These are phyloP conservation scores for Dendropsophus ebraccatus DNA, from an alignment of 2,113 vertebrate species.

Conservation along the genomic window DNA sequence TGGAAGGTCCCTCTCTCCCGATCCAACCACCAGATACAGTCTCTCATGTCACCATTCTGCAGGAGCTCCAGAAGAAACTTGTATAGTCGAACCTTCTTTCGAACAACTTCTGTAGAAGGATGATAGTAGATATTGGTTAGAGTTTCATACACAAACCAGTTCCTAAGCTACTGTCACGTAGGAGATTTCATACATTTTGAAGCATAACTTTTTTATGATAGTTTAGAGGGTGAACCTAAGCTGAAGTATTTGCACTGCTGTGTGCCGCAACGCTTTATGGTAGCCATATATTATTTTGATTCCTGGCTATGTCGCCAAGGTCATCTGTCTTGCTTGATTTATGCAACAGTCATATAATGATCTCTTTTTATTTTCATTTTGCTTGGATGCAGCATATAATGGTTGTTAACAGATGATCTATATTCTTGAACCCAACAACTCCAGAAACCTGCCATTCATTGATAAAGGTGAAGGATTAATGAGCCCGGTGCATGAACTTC, in stretches of 20 bases:
- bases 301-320: conserved; percentile 9
- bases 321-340: conserved; percentile 24
- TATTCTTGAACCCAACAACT: not conserved
- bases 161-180: not conserved
- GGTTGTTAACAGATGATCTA: not conserved
- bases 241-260: not conserved
- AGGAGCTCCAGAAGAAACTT: conserved; percentile 75
- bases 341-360: conserved; percentile 11
- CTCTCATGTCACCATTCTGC: conserved; percentile 72
- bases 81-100: conserved; percentile 74
- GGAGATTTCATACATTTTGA: not conserved
- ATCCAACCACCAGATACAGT: conserved; percentile 77
- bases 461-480: not conserved
- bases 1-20: conserved; percentile 74
- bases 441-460: not conserved
- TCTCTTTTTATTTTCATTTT: not conserved
- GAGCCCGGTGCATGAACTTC: not conserved
- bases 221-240: not conserved
- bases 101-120: conserved; percentile 61
- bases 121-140: not conserved
- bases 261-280: conserved; percentile 18
- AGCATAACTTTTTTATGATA: not conserved
- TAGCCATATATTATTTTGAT: conserved; percentile 42
- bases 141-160: too few relatives aligned
- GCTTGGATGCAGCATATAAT: not conserved